Evolutionary conservation across 92 coral and sea anemone species (phyloP).

Genomic region (Paragorgia papillata): DNA sequence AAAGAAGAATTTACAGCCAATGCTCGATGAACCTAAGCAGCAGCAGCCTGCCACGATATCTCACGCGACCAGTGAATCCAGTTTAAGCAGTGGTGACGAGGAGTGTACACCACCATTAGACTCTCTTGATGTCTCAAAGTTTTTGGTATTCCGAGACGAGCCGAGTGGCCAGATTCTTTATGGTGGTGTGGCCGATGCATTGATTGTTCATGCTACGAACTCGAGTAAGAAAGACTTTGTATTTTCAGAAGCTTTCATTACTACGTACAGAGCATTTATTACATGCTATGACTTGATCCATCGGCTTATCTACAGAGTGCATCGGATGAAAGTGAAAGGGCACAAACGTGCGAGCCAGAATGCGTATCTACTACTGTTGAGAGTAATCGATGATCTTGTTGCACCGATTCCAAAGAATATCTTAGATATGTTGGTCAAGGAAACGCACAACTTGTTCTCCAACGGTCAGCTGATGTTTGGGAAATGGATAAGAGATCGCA

Average conservation of each 20-base stretch:
- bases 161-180: slow-evolving; percentile 76
- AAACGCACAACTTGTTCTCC: slow-evolving; percentile 81
- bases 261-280: slow-evolving; percentile 90
- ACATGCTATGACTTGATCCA: slow-evolving; percentile 74
- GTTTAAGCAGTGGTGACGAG: slow-evolving; percentile 89
- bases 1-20: slow-evolving; percentile 71
- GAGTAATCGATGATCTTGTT: slow-evolving; percentile 91
- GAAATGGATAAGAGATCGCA: slow-evolving; percentile 80
- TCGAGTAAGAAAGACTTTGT: slow-evolving; percentile 86
- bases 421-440: slow-evolving; percentile 88
- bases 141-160: slow-evolving; percentile 78
- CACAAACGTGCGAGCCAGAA: slow-evolving; percentile 96
- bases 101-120: slow-evolving; percentile 93
- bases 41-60: slow-evolving; percentile 63
- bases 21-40: slow-evolving; percentile 49
- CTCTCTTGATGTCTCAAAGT: slow-evolving; percentile 87
- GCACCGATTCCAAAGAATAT: slow-evolving; percentile 93
- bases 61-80: slow-evolving; percentile 67
- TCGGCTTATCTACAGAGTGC: slow-evolving; percentile 89
- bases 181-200: slow-evolving; percentile 99
- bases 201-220: slow-evolving; percentile 89
- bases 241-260: slow-evolving; percentile 93
- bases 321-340: slow-evolving; percentile 88
- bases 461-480: slow-evolving; percentile 89
- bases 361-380: slow-evolving; percentile 82